Base-by-base conservation (phyloP, 2,113 vertebrate genomes). In the Indicator maculatus region DNA sequence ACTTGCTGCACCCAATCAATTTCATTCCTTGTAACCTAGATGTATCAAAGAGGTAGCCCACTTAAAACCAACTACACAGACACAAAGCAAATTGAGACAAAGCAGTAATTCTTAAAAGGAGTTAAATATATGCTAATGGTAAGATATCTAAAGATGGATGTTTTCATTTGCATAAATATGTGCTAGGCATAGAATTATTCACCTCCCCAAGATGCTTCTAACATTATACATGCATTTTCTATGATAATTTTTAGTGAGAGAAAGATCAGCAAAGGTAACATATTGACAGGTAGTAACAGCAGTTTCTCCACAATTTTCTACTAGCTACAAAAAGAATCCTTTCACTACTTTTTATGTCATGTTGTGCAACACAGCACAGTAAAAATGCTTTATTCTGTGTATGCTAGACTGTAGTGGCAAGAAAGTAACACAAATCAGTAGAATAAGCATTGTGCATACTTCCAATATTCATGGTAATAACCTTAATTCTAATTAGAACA, bases 81-180 rank as follows among this genome's bases (percentile, higher is more conserved):
- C 50, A 86, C 19, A 90, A 44, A 77, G 80, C 67, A 90, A 83
- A 76, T 21, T 56, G 47, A 89, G 80, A 78, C 11, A 76, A 17
- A 58, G 41, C 23, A 77, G 59, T 38, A 55, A 63, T 90, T 91
- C 91, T 86, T 74, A 59, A 87, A 93, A 70, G 50, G 36, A 38
- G 3, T 78, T 86, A 76, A 89, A 89, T 87, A 55, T 20, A 91
- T 80, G 81, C 63, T 79, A 94, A 95, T 55, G 47, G 16, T 30
- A 78, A 73, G 56, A 64, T 65, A 81, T 8, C 78, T 80, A 60
- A 75, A 81, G 59, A 88, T 59, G 72, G 83, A 73, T 93, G 82
- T 41, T 89, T 89, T 61, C 16, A 93, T 85, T 93, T 88, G 86
- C 83, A 92, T 90, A 83, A 65, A 64, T 71, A 84, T 31, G 33